Base-by-base conservation (phyloP, 1,140 invertebrate genomes). In the Danaus plexippus region DNA sequence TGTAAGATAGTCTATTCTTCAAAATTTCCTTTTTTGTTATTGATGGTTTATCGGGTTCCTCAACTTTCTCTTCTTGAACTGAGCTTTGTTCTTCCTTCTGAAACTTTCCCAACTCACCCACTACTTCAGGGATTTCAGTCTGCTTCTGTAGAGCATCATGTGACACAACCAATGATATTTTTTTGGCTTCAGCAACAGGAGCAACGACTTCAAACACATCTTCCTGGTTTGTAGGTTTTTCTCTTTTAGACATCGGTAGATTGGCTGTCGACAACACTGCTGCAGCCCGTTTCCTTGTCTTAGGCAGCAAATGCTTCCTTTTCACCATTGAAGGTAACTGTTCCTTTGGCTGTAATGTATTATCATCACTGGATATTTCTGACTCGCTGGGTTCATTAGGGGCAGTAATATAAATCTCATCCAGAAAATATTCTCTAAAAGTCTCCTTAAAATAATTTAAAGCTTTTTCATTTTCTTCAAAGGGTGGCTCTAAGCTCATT, bases 401-500 rank as follows among this genome's bases (percentile, higher is more conserved):
- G 13, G 65, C 63, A 48, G 41, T 53, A 45, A 66, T 22, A 47
- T 63, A 11, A 48, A 75, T 64, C 54, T 75, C 66, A 72, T 71
- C 60, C 61, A 64, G 53, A 64, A 79, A 77, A 66, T 71, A 67
- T 47, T 73, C 47, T 59, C 67, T 68, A 63, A 86, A 81, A 61
- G 67, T 69, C 57, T 80, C 62, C 72, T 86, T 84, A 77, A 89
- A 76, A 85, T 85, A 82, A 71, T 63, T 59, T 69, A 81, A 48
- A 65, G 88, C 63, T 73, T 82, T 66, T 73, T 74, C 22, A 83
- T 77, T 76, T 79, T 90, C 77, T 72, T 91, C 89, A 88, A 98
- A 97, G n/a, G 96, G 96, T 57, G 92, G 90, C 42, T 94, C 93
- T 47, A 98, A 77, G 82, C 94, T 95, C 96, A 98, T 97, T 88